Evolutionary conservation across 2,113 vertebrate genomes (phyloP).

Genomic region (Pachyramphus minor): DNA sequence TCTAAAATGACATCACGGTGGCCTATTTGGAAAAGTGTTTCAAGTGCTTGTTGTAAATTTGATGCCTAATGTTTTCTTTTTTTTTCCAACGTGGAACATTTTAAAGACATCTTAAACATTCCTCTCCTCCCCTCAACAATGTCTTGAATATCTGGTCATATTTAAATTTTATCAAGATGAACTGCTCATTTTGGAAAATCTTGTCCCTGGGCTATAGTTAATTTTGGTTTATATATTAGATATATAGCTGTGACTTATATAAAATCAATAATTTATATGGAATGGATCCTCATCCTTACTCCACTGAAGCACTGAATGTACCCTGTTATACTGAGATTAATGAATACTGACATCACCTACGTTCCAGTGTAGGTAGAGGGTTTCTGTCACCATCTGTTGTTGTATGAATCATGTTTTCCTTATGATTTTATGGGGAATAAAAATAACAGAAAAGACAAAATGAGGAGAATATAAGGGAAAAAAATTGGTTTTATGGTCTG

Average conservation of each 20-base stretch:
- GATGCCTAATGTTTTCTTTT: neutral
- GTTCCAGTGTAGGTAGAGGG: neutral
- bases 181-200: neutral
- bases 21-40: neutral
- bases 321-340: neutral
- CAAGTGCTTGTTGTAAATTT: neutral
- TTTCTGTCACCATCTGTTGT: slow-evolving; percentile 45
- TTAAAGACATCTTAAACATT: neutral
- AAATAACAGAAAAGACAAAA: neutral
- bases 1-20: neutral
- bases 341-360: slow-evolving; percentile 22
- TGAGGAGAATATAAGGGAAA: neutral
- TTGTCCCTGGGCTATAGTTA: neutral
- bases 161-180: neutral
- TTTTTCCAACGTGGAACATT: neutral
- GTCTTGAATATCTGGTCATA: neutral
- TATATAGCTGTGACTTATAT: neutral
- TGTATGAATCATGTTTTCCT: slow-evolving; percentile 34
- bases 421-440: neutral
- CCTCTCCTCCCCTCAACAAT: rapidly evolving
- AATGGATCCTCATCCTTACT: neutral
- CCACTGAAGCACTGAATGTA: neutral
- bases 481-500: neutral
- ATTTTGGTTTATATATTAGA: neutral
- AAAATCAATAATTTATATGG: neutral